Percentiles rank a stretch among this genome's conserved stretches.
Evolutionary conservation across 2,113 vertebrate species (phyloP).

Genomic region (Pollachius pollachius): DNA sequence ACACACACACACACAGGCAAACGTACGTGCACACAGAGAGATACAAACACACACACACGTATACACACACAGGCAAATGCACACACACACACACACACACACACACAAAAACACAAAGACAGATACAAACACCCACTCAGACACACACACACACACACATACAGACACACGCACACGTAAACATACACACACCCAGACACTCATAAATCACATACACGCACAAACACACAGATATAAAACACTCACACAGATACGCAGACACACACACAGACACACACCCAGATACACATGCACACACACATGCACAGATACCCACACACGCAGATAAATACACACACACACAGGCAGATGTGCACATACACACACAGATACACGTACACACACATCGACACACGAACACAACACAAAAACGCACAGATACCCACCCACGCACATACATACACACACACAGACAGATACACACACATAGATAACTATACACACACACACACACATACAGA

Average conservation of each 20-base stretch:
- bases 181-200: constrained; percentile 24
- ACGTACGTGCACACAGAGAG: constrained; percentile 23
- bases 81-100: neutral
- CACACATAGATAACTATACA: constrained; percentile 4
- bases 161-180: neutral
- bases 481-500: constrained; percentile 11
- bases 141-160: constrained; percentile 21
- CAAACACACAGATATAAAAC: constrained; percentile 10
- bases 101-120: constrained; percentile 9
- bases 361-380: constrained; percentile 18
- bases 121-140: constrained; percentile 16
- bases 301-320: constrained; percentile 6
- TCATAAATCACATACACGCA: constrained; percentile 8
- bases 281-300: constrained; percentile 8
- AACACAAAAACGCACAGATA: constrained; percentile 14
- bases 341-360: constrained; percentile 11
- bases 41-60: constrained; percentile 14
- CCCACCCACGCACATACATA: constrained; percentile 19
- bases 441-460: constrained; percentile 23
- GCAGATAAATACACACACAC: constrained; percentile 19
- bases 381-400: constrained; percentile 23
- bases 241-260: neutral
- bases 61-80: constrained; percentile 21
- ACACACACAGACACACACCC: constrained; percentile 24
- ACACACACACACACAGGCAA: neutral